phyloP scores from a whole-genome alignment of 2,888 invertebrate genomes.

The Nephrotoma appendiculata region DNA sequence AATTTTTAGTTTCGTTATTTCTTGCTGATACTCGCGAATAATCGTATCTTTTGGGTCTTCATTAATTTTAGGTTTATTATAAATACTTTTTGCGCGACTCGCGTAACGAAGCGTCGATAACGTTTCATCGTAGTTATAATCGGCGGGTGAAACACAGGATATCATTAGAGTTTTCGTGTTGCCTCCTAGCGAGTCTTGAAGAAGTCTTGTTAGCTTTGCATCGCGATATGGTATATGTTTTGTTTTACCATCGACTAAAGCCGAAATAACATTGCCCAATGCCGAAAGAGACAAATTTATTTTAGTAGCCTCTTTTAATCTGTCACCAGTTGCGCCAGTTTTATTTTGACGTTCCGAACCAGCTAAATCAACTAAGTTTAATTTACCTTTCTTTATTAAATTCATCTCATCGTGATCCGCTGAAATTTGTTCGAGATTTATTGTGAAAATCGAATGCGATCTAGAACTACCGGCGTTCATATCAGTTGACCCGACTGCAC shows the following conservation, averaged over 20 bases:
- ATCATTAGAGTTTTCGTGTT: slow-evolving; percentile 84
- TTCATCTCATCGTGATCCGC: background rate
- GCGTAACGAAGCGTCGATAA: slow-evolving; percentile 71
- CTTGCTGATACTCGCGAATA: slow-evolving; percentile 68
- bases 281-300: slow-evolving; percentile 80
- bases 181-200: slow-evolving; percentile 71
- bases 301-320: slow-evolving; percentile 78
- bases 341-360: slow-evolving; percentile 78
- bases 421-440: slow-evolving; percentile 67
- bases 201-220: slow-evolving; percentile 65
- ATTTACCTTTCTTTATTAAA: slow-evolving; percentile 48
- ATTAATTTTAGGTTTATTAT: slow-evolving; percentile 71
- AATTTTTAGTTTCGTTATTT: slow-evolving; percentile 50
- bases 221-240: slow-evolving; percentile 72
- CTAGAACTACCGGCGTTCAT: slow-evolving; percentile 82
- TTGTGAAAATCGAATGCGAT: slow-evolving; percentile 77
- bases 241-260: slow-evolving; percentile 67
- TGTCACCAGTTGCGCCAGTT: slow-evolving; percentile 68
- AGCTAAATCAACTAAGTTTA: slow-evolving; percentile 79
- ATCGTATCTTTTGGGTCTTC: slow-evolving; percentile 86
- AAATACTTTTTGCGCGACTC: slow-evolving; percentile 72
- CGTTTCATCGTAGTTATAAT: slow-evolving; percentile 71
- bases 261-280: slow-evolving; percentile 79
- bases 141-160: slow-evolving; percentile 69
- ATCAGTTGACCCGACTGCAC: slow-evolving; percentile 69